Percentiles rank a stretch among this genome's conserved stretches.
Conservation (phyloP, 1,140 invertebrate genomes). For the Tetramorium simillimum region DNA sequence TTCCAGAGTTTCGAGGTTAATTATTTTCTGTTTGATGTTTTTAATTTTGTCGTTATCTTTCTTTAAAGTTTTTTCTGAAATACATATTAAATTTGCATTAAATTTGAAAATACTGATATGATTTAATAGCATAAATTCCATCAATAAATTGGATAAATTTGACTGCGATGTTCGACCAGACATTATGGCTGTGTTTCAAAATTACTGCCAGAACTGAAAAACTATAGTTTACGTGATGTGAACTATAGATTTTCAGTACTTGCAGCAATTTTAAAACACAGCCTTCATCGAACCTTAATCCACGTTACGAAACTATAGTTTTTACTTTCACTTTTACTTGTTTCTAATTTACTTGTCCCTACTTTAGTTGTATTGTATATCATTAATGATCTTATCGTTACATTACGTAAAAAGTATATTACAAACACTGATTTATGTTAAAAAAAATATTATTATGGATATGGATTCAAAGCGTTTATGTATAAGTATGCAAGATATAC, state of each 20-base stretch:
- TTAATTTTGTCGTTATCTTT: no score
- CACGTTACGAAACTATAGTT: conserved; percentile 54
- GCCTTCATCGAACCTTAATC: conserved; percentile 16
- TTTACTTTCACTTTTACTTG: conserved; percentile 66
- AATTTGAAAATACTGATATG: background rate
- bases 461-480: background rate
- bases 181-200: no score
- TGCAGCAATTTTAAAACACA: no score
- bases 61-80: no score
- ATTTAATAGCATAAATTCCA: background rate
- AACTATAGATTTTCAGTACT: no score
- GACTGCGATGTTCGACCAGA: conserved; percentile 7
- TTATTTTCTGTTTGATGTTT: no score
- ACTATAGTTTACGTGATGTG: no score
- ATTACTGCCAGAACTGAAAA: no score
- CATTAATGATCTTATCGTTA: background rate
- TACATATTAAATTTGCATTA: no score
- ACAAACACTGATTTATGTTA: background rate
- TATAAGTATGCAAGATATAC: background rate
- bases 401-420: background rate
- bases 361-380: conserved; percentile 7
- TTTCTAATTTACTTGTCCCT: no score
- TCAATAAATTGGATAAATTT: conserved; percentile 5
- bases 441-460: background rate
- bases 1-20: no score